phyloP scores from a whole-genome alignment of 2,888 invertebrate genomes.

The Apoda limacodes region DNA sequence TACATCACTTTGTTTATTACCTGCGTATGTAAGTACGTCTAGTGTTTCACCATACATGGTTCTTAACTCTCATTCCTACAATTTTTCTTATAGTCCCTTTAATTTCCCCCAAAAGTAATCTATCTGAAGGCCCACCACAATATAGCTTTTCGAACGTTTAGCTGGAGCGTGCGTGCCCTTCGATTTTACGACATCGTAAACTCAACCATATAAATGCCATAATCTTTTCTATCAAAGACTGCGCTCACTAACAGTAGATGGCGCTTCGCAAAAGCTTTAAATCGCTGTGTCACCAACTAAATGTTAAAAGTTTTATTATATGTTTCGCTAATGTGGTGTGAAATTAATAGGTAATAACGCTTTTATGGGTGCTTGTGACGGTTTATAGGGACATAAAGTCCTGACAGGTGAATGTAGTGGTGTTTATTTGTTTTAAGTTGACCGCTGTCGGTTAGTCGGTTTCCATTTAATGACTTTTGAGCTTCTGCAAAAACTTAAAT shows the following conservation, averaged over 20 bases:
- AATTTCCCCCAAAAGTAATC: conserved; percentile 60
- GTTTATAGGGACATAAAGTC: conserved; percentile 61
- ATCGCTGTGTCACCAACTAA: conserved; percentile 57
- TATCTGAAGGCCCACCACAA: conserved; percentile 64
- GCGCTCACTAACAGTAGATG: conserved; percentile 44
- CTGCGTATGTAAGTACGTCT: too few relatives aligned
- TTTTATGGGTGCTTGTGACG: conserved; percentile 61
- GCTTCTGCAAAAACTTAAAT: too few relatives aligned
- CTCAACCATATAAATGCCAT: conserved; percentile 59
- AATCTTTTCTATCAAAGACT: conserved; percentile 56
- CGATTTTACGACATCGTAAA: conserved; percentile 67
- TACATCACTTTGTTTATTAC: too few relatives aligned
- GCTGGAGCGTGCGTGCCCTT: conserved; percentile 69
- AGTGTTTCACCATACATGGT: conserved; percentile 16
- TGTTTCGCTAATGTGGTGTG: conserved; percentile 70
- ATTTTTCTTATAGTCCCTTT: conserved; percentile 44
- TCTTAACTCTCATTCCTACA: conserved; percentile 5
- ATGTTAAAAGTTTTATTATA: conserved; percentile 67
- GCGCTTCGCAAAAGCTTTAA: conserved; percentile 56
- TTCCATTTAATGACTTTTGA: too few relatives aligned
- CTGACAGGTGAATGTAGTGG: conserved; percentile 48
- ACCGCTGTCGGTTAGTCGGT: conserved; percentile 50
- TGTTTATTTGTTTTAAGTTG: conserved; percentile 55
- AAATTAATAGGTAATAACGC: conserved; percentile 70
- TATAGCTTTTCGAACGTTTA: conserved; percentile 70